Evolutionary conservation across 2,888 invertebrate species (phyloP).

Genomic region (Drosophila ustulata): DNA sequence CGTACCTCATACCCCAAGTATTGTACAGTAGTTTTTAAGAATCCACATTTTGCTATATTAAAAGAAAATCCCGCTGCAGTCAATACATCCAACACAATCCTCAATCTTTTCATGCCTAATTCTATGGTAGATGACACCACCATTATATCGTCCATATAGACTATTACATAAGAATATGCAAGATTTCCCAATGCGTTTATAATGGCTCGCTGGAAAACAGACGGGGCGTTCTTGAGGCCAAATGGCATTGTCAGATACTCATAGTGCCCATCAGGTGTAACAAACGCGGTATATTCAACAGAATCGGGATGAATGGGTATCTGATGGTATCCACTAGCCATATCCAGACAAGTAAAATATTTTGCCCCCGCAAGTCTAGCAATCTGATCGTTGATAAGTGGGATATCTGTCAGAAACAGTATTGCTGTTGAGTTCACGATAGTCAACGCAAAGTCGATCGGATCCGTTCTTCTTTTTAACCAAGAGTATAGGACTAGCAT

Average conservation of each 20-base stretch:
- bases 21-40: conserved; percentile 21
- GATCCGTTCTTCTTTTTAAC: conserved; percentile 25
- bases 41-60: conserved; percentile 24
- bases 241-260: conserved; percentile 1
- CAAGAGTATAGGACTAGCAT: conserved; percentile 18
- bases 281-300: conserved; percentile 4
- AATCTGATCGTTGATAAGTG: conserved; percentile 23
- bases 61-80: conserved; percentile 19
- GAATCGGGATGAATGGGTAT: conserved; percentile 3
- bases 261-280: conserved; percentile 1
- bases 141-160: conserved; percentile 29
- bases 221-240: conserved; percentile 5
- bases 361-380: conserved; percentile 26
- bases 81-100: conserved; percentile 25
- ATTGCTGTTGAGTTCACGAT: conserved; percentile 21
- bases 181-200: conserved; percentile 12
- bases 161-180: conserved; percentile 9
- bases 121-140: conserved; percentile 28
- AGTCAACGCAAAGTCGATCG: conserved; percentile 22
- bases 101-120: conserved; percentile 18
- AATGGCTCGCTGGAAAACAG: not conserved
- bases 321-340: conserved; percentile 6
- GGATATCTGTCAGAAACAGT: conserved; percentile 21
- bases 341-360: conserved; percentile 21
- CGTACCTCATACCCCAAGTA: conserved; percentile 3